Evolutionary conservation across 2,797 vertebrate genomes (phyloP).

Genomic region (Poecile montanus): DNA sequence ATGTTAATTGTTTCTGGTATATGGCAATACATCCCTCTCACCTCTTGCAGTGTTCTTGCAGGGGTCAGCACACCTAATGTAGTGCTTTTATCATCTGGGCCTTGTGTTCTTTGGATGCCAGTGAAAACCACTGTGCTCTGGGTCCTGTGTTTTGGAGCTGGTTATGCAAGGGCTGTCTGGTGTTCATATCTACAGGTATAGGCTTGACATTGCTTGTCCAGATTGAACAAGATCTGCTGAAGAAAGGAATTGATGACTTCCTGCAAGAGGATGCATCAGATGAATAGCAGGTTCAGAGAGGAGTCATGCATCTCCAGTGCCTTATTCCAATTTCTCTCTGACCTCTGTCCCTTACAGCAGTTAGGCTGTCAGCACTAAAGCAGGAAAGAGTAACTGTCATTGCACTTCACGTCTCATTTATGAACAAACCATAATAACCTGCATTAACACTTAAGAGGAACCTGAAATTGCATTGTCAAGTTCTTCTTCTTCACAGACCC

Average conservation of each 20-base stretch:
- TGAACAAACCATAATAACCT: neutral
- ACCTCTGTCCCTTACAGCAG: neutral
- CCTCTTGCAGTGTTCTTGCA: neutral
- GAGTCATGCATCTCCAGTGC: neutral
- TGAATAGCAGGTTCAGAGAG: neutral
- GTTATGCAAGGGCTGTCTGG: neutral
- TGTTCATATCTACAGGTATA: neutral
- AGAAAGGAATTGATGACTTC: neutral
- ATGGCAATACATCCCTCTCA: rapidly evolving
- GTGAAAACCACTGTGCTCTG: neutral
- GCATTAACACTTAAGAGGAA: neutral
- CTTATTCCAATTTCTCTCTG: neutral
- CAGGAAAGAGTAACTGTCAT: neutral
- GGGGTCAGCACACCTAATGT: neutral
- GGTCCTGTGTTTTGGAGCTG: neutral
- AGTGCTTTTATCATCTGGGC: neutral
- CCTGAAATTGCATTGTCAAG: neutral
- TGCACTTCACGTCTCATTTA: neutral
- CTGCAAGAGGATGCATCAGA: neutral
- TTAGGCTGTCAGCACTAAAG: neutral
- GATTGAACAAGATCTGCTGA: neutral
- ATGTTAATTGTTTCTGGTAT: neutral
- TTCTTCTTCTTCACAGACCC: neutral
- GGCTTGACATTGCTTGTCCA: neutral
- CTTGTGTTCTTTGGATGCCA: neutral